Evolutionary conservation across 2,113 vertebrate species (phyloP).

Genomic region (Phyllopteryx taeniolatus): DNA sequence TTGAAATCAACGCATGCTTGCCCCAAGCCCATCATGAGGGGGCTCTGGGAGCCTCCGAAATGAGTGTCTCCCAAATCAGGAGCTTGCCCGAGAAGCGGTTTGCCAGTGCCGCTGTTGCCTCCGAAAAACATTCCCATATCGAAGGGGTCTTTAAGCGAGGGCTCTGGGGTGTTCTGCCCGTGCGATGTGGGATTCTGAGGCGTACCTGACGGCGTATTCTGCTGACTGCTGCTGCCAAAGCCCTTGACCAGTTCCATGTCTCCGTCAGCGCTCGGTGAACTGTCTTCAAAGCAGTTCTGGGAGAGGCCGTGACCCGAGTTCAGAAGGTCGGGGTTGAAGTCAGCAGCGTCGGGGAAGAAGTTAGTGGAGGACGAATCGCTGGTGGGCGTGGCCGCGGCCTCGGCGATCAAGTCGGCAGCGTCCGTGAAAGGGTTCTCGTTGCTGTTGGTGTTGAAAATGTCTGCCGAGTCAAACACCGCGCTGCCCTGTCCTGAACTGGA

Average conservation of each 20-base stretch:
- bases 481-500: slow-evolving; percentile 96
- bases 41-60: slow-evolving; percentile 85
- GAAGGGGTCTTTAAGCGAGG: slow-evolving; percentile 76
- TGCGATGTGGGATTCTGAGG: slow-evolving; percentile 76
- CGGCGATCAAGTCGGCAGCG: slow-evolving; percentile 91
- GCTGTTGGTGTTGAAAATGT: slow-evolving; percentile 90
- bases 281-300: slow-evolving; percentile 91
- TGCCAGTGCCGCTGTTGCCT: slow-evolving; percentile 69
- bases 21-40: slow-evolving; percentile 75
- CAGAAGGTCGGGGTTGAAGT: slow-evolving; percentile 93
- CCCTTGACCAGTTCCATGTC: slow-evolving; percentile 91
- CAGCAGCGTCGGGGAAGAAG: slow-evolving; percentile 89
- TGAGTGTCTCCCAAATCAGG: slow-evolving; percentile 84
- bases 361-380: slow-evolving; percentile 92
- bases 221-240: slow-evolving; percentile 78
- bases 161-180: slow-evolving; percentile 76
- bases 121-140: slow-evolving; percentile 74
- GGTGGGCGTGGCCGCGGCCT: slow-evolving; percentile 88
- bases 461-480: slow-evolving; percentile 90
- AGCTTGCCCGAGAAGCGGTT: slow-evolving; percentile 75
- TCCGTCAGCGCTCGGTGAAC: slow-evolving; percentile 90
- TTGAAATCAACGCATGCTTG: slow-evolving; percentile 65
- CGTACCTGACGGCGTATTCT: slow-evolving; percentile 75
- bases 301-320: slow-evolving; percentile 84
- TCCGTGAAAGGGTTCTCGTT: slow-evolving; percentile 93